Percentiles rank a stretch among this genome's conserved stretches.
Evolutionary conservation across 2,113 vertebrate species (phyloP).

Genomic region (Noctilio leporinus): DNA sequence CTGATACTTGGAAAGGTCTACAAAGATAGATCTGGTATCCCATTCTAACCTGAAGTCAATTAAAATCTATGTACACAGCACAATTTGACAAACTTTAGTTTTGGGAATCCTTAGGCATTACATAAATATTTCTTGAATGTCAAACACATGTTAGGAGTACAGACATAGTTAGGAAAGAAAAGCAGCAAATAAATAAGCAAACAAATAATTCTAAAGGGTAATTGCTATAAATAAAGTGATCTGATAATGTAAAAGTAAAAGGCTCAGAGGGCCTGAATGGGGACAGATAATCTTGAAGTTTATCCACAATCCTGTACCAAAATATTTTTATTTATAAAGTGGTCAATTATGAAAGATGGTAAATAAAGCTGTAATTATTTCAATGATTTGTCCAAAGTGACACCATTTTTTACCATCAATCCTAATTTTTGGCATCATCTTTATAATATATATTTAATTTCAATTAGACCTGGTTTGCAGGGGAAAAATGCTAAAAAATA

Average conservation of each 20-base stretch:
- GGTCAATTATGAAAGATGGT: neutral
- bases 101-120: neutral
- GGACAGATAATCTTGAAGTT: neutral
- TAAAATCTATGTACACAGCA: neutral
- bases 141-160: neutral
- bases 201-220: neutral
- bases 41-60: neutral
- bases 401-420: neutral
- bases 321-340: neutral
- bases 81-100: neutral
- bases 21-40: neutral
- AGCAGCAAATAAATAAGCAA: neutral
- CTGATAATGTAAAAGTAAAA: neutral
- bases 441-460: constrained; percentile 20
- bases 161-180: neutral
- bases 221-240: neutral
- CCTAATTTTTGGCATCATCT: neutral
- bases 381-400: neutral
- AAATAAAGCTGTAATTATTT: neutral
- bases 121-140: neutral
- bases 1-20: neutral
- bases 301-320: neutral
- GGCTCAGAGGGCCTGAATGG: no score
- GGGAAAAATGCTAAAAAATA: neutral
- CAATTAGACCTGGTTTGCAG: neutral